Base-by-base conservation (phyloP, 2,888 invertebrate species). In the Caenorhabditis becei region DNA sequence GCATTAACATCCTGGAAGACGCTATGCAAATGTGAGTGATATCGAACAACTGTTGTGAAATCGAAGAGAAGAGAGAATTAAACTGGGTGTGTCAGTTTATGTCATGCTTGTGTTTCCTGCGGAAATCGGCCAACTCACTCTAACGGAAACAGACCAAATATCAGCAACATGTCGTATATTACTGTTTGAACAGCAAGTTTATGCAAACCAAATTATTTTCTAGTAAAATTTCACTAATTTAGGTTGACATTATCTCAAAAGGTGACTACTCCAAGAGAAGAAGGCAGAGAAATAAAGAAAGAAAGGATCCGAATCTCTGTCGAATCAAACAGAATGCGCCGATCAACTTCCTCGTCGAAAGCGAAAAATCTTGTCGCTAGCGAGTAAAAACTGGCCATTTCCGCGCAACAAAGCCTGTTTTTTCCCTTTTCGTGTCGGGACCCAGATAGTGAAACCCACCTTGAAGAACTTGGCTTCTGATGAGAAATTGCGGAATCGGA, bases 401-500 rank as follows among this genome's bases (percentile, higher is more conserved):
- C 35, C 41, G 41, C 41, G 41, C 41, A 14, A 24, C 26, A 54
- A 8, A 24, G n/a, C 54, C 11, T 35, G 32, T 20, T 20, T 28
- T 62, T n/a, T n/a, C n/a, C n/a, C 7, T 35, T 53, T 66, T 56
- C 66, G 26, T 28, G n/a, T 56, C 67, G 67, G 44, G 56, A 59
- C 59, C 51, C 51, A n/a, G n/a, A n/a, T n/a, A n/a, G n/a, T n/a
- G n/a, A n/a, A n/a, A 47, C 69, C 47, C 58, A 77, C 71, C 78
- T 79, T 77, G 53, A 70, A 77, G 44, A 77, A 70, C n/a, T 58
- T 53, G 28, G 37, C 62, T n/a, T 69, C 77, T 26, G 77, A 49
- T 28, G 69, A 70, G 26, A 67, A 66, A 14, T 20, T 24, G 49
- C 72, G 63, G 16, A 58, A 18, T 1, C 26, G n/a, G 23, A n/a